Evolutionary conservation across 2,797 vertebrate species (phyloP).

Genomic region (Centropyge bicolor): DNA sequence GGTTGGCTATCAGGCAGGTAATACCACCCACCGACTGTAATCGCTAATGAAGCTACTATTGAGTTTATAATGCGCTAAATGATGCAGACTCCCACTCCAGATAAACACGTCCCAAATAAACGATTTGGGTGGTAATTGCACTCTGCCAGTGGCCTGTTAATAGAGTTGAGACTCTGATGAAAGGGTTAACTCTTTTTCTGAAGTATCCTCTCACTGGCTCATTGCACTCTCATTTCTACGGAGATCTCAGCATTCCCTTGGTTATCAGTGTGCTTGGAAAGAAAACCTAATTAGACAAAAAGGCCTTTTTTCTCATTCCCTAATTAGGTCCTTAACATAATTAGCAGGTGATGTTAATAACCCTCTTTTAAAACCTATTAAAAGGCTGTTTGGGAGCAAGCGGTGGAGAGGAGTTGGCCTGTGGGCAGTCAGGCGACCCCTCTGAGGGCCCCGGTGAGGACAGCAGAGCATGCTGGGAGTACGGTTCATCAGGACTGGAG

Average conservation of each 20-base stretch:
- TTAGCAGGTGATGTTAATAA: slow-evolving; percentile 99
- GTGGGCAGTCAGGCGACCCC: slow-evolving; percentile 76
- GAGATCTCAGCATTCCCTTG: slow-evolving; percentile 88
- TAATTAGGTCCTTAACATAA: slow-evolving; percentile 99
- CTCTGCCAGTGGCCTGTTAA: slow-evolving; percentile 85
- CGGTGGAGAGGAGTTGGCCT: slow-evolving; percentile 82
- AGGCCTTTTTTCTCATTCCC: slow-evolving; percentile 83
- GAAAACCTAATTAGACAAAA: slow-evolving; percentile 90
- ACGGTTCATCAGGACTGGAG: slow-evolving; percentile 81
- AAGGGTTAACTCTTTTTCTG: slow-evolving; percentile 88
- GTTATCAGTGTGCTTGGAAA: slow-evolving; percentile 89
- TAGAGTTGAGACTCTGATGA: slow-evolving; percentile 85
- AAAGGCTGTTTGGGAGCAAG: slow-evolving; percentile 88
- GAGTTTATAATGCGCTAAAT: slow-evolving; percentile 89
- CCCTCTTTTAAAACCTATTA: slow-evolving; percentile 93
- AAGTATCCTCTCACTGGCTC: slow-evolving; percentile 87
- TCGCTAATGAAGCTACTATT: slow-evolving; percentile 87
- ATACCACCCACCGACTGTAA: slow-evolving; percentile 88
- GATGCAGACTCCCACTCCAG: slow-evolving; percentile 87
- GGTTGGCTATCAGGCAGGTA: slow-evolving; percentile 84
- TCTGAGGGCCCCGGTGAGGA: slow-evolving; percentile 70
- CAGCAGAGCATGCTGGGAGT: slow-evolving; percentile 76
- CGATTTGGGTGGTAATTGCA: slow-evolving; percentile 89
- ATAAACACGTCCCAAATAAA: slow-evolving; percentile 89
- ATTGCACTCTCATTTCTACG: slow-evolving; percentile 88